Evolutionary conservation across 2,888 invertebrate species (phyloP).

Genomic region (Mayetiola destructor): DNA sequence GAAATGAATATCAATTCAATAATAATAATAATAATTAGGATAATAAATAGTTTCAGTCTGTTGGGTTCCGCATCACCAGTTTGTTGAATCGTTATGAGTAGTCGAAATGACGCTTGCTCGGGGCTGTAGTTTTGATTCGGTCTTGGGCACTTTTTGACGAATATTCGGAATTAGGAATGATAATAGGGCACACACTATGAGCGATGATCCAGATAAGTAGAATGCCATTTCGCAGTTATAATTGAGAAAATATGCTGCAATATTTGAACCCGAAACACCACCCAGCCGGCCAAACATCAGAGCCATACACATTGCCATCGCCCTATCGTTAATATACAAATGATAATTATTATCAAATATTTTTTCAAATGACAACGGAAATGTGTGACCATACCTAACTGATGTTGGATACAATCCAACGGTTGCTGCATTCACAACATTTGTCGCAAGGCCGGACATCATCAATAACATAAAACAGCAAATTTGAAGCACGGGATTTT

Average conservation of each 20-base stretch:
- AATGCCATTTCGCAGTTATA: constrained; percentile 36
- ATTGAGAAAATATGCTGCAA: constrained; percentile 35
- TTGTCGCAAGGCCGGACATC: constrained; percentile 25
- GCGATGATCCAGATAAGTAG: constrained; percentile 22
- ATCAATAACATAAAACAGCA: constrained; percentile 25
- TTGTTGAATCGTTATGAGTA: no score
- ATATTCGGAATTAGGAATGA: constrained; percentile 13
- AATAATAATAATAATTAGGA: no score
- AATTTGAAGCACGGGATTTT: constrained; percentile 24
- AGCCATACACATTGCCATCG: constrained; percentile 39
- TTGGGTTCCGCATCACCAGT: no score
- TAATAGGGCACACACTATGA: constrained; percentile 15
- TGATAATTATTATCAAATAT: background rate
- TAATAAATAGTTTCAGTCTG: no score
- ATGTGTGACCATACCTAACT: constrained; percentile 23
- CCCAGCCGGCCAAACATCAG: constrained; percentile 39
- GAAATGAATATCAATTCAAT: no score
- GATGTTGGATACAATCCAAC: constrained; percentile 31
- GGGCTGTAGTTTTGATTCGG: no score
- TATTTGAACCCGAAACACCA: constrained; percentile 37
- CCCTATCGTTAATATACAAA: constrained; percentile 24
- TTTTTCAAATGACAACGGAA: background rate
- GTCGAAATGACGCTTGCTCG: no score
- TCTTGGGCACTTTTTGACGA: background rate
- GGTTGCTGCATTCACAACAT: constrained; percentile 28